A percentile compares a stretch with the other conserved stretches of the same genome.
Conservation (phyloP, 2,797 vertebrate species). For the Liparis tanakae region DNA sequence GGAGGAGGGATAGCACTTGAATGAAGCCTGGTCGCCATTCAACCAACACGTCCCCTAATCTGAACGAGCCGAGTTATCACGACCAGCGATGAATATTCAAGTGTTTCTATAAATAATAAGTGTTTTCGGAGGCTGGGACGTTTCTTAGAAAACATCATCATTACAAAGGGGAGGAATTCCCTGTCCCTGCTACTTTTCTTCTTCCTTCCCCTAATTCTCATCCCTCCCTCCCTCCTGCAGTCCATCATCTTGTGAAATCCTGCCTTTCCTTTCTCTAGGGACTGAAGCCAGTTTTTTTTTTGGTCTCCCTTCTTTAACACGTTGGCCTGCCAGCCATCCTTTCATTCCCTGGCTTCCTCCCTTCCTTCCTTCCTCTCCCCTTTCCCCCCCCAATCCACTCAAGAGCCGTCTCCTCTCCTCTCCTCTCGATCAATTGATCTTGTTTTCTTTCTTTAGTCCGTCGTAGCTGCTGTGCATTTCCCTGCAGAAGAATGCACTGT, state of each 20-base stretch:
- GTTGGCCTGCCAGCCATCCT: slow-evolving; percentile 71
- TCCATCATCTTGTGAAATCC: slow-evolving; percentile 80
- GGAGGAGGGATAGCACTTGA: slow-evolving; percentile 2
- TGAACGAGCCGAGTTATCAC: slow-evolving; percentile 32
- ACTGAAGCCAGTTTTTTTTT: slow-evolving; percentile 72
- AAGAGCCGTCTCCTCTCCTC: slow-evolving; percentile 68
- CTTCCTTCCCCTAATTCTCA: slow-evolving; percentile 57
- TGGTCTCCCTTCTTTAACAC: slow-evolving; percentile 66
- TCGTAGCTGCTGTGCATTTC: slow-evolving; percentile 63
- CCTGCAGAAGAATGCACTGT: slow-evolving; percentile 65
- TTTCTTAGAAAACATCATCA: slow-evolving; percentile 71
- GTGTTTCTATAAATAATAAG: slow-evolving; percentile 48
- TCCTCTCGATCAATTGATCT: slow-evolving; percentile 74
- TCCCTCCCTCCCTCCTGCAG: slow-evolving; percentile 64
- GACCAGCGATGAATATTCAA: slow-evolving; percentile 41
- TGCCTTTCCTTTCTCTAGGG: slow-evolving; percentile 71
- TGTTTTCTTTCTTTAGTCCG: slow-evolving; percentile 16
- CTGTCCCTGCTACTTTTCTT: slow-evolving; percentile 71
- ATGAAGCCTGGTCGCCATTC: slow-evolving; percentile 23
- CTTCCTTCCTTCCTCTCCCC: slow-evolving; percentile 51
- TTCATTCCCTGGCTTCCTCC: slow-evolving; percentile 64
- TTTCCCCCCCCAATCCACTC: slow-evolving; percentile 34
- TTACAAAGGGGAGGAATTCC: slow-evolving; percentile 73
- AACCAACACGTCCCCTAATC: slow-evolving; percentile 26
- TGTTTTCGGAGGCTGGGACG: slow-evolving; percentile 38